Base-by-base conservation (phyloP, 2,888 invertebrate species). In the Beris chalybata region DNA sequence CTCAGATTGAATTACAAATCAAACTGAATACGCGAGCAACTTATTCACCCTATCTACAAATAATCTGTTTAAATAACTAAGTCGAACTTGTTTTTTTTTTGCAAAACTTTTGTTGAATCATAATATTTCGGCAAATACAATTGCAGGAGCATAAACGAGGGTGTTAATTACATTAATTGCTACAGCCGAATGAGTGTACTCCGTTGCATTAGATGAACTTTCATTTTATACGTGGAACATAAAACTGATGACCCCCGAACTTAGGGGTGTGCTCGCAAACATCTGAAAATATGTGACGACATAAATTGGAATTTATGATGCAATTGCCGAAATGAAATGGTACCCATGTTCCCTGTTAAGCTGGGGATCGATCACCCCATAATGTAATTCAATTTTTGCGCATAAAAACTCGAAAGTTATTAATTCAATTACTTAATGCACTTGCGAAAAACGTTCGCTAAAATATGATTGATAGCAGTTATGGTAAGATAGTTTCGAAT, bases 371-470 rank as follows among this genome's bases (percentile, higher is more conserved):
- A 30, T 54, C 53, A 54, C 9, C 6, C 15, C 53, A 53, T 29
- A 54, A 29, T 38, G 50, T 50, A 50, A 61, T 61, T 61, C 52
- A 38, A 64, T 64, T 64, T 64, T 54, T 44, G 12, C 52, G 45
- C 44, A 54, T 30, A 64, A 64, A 48, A 53, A 64, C 61, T 50
- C 61, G 56, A 55, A 56, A 64, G 52, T 65, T 65, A 61, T 58
- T 68, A 65, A 68, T 68, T 65, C 68, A 68, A 68, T 68, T 68
- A 68, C 63, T 66, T 68, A 68, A 68, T 68, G 68, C 68, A 66
- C 29, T 66, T 55, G 55, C 55, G 48, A 68, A 53, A 44, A 54
- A 61, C 9, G 52, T 48, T 15, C 12, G 15, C 58, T 5, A 30
- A 22, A 3, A 22, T 31, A 59, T 59, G 58, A 59, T 59, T 11